Evolutionary conservation across 2,888 invertebrate genomes (phyloP), one percentile per base, ranked within the genome.

Genomic region (Papilio gigon): DNA sequence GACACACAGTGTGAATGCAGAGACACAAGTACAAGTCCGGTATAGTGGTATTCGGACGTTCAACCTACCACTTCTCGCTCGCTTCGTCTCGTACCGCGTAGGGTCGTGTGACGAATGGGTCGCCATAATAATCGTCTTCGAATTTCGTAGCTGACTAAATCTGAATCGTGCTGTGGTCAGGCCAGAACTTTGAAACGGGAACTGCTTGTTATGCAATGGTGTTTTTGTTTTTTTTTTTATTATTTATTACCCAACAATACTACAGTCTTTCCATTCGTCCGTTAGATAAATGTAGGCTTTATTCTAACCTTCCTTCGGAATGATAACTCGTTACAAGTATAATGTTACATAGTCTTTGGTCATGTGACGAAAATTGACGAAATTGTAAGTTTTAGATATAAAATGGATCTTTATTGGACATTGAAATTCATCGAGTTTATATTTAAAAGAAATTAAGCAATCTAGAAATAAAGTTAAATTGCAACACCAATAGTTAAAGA

Each of bases 91-190:
- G 76, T 83, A 84, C 73, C 78, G 84, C 74, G 78, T 89, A 68
- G 84, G 86, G 82, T 83, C 89, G 76, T 88, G 85, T 81, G 84
- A 87, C 73, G 88, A 88, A 83, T 89, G 88, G 87, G 77, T 90
- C 68, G 84, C 83, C 66, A 77, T 86, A 71, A 75, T 89, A 68
- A 83, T 89, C 68, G 79, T 90, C 68, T 85, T 86, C 71, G 85
- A 89, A 77, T 79, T 89, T 78, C 85, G 84, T 82, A 89, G 89
- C 82, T 90, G 87, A 89, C 81, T 81, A 72, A 76, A 75, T 74
- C 66, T 81, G 71, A 75, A 75, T 74, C 65, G 71, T 68, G 73
- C 67, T 71, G 72, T 71, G 69, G 67, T 66, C 37, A 73, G 53
- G 74, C 75, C 70, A 35, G 65, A 68, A 70, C 71, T 69, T 70